phyloP scores from a whole-genome alignment of 2,888 invertebrate genomes.

The Carcina quercana region DNA sequence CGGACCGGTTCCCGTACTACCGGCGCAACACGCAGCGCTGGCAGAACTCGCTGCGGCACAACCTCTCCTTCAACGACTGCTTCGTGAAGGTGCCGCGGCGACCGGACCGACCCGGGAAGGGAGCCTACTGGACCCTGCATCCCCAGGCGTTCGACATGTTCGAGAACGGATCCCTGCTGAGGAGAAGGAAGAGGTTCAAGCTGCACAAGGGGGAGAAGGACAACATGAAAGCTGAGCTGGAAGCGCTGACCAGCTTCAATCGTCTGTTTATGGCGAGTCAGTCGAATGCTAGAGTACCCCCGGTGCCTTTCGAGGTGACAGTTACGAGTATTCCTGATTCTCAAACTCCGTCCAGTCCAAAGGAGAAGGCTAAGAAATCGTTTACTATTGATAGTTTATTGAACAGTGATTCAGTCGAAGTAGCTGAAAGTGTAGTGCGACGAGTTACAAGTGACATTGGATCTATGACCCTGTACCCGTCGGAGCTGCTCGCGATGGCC shows the following conservation, averaged over 20 bases:
- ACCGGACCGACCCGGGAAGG: constrained; percentile 88
- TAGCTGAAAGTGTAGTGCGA: constrained; percentile 19
- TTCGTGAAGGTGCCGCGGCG: constrained; percentile 92
- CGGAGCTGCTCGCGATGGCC: constrained; percentile 34
- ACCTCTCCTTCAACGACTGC: constrained; percentile 96
- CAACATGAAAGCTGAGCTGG: constrained; percentile 78
- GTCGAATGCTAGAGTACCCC: constrained; percentile 26
- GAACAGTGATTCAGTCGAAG: constrained; percentile 77
- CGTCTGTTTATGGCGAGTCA: constrained; percentile 69
- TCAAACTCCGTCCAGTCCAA: constrained; percentile 15
- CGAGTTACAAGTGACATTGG: constrained; percentile 22
- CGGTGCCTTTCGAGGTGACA: constrained; percentile 26
- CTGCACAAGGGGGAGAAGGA: constrained; percentile 77
- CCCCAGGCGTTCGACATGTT: constrained; percentile 90
- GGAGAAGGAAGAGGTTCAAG: constrained; percentile 89
- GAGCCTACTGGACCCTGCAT: constrained; percentile 90
- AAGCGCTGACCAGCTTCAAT: constrained; percentile 80
- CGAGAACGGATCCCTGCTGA: constrained; percentile 89
- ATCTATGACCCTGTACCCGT: constrained; percentile 21
- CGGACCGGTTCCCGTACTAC: constrained; percentile 92
- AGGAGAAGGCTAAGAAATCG: constrained; percentile 75
- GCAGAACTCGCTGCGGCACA: constrained; percentile 91
- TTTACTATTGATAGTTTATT: constrained; percentile 92
- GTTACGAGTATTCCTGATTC: constrained; percentile 19
- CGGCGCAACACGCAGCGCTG: constrained; percentile 90